phyloP scores from a whole-genome alignment of 2,888 invertebrate genomes.

The Dolichopus griseipennis region DNA sequence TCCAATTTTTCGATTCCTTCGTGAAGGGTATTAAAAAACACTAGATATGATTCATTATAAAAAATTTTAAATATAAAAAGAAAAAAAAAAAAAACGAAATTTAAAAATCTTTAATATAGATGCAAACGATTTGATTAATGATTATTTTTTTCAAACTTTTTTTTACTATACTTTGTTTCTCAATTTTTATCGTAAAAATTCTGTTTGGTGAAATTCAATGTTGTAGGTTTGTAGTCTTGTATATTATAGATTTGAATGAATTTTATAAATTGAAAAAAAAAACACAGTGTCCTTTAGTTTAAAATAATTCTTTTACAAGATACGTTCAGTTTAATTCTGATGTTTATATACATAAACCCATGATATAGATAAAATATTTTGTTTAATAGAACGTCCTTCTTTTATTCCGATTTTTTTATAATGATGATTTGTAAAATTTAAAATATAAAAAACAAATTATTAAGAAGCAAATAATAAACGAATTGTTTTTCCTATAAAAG shows the following conservation, averaged over 20 bases:
- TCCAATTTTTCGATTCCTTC: no score
- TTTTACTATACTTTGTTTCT: neutral
- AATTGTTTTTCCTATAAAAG: neutral
- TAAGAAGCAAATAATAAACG: no score
- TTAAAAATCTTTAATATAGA: neutral
- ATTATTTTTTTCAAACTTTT: neutral
- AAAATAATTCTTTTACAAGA: no score
- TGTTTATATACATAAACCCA: no score
- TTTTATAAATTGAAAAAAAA: neutral
- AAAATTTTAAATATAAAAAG: no score
- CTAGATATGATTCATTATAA: neutral
- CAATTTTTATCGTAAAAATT: neutral
- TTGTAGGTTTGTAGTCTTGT: no score
- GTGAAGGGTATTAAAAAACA: neutral
- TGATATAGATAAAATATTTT: no score
- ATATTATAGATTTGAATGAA: neutral
- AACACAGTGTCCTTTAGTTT: neutral
- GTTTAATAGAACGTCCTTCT: no score
- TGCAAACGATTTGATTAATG: slow-evolving; percentile 6
- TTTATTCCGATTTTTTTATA: neutral
- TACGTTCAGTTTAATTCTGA: no score
- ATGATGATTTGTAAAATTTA: neutral
- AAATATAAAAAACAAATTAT: no score
- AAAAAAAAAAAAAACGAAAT: neutral
- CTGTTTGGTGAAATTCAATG: no score